phyloP scores from a whole-genome alignment of 1,140 invertebrate species.

The Euura saliciscinereae region DNA sequence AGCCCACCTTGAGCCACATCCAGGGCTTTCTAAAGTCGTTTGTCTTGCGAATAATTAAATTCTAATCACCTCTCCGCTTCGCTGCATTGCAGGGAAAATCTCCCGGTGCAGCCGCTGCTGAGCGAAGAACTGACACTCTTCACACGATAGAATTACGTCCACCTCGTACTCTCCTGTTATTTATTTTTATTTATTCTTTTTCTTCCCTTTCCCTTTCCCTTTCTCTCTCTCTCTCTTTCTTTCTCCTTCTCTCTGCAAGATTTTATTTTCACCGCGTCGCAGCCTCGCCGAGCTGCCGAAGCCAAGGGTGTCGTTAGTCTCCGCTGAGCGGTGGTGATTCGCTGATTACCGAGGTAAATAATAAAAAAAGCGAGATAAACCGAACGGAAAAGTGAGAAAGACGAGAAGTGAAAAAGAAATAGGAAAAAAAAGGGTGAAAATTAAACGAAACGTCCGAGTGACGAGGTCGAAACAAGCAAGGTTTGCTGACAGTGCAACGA shows the following conservation, averaged over 20 bases:
- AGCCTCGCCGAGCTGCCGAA: no score
- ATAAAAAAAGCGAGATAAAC: background rate
- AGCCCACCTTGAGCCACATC: background rate
- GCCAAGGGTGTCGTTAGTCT: no score
- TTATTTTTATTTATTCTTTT: background rate
- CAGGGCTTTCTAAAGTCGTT: background rate
- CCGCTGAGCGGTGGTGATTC: no score
- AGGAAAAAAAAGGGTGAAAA: background rate
- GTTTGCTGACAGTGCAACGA: background rate
- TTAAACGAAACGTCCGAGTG: background rate
- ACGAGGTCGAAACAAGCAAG: background rate
- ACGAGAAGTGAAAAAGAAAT: background rate
- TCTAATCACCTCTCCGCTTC: background rate
- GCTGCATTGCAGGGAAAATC: background rate
- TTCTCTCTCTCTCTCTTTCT: background rate
- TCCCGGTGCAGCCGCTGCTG: no score
- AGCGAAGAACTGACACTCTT: background rate
- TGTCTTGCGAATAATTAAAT: conserved; percentile 3
- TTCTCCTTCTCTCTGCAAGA: background rate
- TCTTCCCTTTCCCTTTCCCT: background rate
- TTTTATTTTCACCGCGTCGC: background rate
- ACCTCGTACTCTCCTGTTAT: background rate
- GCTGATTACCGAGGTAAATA: no score
- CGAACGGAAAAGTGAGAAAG: background rate
- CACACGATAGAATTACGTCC: conserved; percentile 1